phyloP scores from a whole-genome alignment of 2,113 vertebrate genomes.

The Poecile atricapillus region DNA sequence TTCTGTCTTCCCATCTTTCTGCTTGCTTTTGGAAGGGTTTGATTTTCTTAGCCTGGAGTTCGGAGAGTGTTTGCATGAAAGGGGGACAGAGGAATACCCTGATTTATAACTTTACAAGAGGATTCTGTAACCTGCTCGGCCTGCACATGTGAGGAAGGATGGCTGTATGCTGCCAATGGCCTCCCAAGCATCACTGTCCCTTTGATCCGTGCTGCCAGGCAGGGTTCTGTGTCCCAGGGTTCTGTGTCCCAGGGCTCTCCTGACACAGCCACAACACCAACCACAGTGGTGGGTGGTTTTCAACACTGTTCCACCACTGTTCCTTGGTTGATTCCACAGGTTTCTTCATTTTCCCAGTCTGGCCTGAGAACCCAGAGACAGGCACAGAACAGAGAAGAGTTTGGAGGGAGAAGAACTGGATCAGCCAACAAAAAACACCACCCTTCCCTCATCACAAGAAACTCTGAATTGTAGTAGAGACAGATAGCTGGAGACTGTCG shows the following conservation, averaged over 20 bases:
- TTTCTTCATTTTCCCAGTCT: not conserved
- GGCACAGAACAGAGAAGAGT: not conserved
- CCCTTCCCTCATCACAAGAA: not conserved
- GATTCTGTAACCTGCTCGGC: not conserved
- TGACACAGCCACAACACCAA: not conserved
- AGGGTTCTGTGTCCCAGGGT: not conserved
- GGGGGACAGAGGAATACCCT: not conserved
- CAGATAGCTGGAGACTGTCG: not conserved
- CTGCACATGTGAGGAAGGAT: accelerated
- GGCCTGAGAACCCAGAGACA: not conserved
- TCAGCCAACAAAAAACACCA: not conserved
- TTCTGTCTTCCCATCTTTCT: not conserved
- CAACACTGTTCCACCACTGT: not conserved
- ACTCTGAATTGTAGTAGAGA: not conserved
- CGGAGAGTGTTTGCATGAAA: not conserved
- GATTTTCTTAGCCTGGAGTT: not conserved
- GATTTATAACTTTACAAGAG: not conserved
- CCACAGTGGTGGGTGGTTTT: not conserved
- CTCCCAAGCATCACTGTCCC: not conserved
- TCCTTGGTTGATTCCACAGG: not conserved
- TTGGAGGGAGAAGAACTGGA: not conserved
- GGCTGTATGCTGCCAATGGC: not conserved
- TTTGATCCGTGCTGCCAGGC: not conserved
- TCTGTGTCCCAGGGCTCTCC: not conserved
- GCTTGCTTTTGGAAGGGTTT: not conserved